Evolutionary conservation across 2,888 invertebrate species (phyloP).

Genomic region (Uropetala carovei): DNA sequence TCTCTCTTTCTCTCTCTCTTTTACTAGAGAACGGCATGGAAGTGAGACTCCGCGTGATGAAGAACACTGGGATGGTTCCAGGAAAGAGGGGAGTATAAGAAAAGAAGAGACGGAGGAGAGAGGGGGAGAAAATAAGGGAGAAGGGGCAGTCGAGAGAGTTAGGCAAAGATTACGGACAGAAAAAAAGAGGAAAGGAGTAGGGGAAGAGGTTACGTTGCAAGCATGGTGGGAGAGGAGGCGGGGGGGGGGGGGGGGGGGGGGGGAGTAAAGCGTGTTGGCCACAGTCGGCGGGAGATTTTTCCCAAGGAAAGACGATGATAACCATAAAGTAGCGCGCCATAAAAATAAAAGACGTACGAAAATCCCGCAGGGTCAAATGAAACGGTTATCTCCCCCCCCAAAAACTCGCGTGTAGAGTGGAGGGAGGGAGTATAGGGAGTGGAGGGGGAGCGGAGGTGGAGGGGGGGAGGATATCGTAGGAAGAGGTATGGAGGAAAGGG

Average conservation of each 20-base stretch:
- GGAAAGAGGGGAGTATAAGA: not conserved
- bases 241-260: not conserved
- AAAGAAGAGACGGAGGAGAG: not conserved
- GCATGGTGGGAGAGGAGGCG: not conserved
- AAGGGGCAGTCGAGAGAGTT: not conserved
- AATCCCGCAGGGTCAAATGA: slow-evolving; percentile 35
- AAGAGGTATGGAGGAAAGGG: not conserved
- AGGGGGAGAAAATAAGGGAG: not conserved
- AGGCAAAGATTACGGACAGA: not conserved
- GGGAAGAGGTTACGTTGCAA: not conserved
- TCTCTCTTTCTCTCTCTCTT: too few species aligned
- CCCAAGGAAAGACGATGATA: slow-evolving; percentile 16
- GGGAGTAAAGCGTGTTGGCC: not conserved
- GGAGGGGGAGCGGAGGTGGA: not conserved
- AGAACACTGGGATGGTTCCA: too few species aligned
- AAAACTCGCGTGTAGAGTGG: not conserved
- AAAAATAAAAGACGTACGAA: slow-evolving; percentile 43
- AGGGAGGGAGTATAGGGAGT: not conserved
- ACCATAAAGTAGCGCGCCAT: slow-evolving; percentile 13
- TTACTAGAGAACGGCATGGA: too few species aligned
- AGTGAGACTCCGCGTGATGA: too few species aligned
- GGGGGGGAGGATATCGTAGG: not conserved
- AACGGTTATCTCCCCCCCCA: slow-evolving; percentile 26
- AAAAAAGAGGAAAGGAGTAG: too few species aligned
- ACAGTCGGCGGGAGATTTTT: slow-evolving; percentile 11